Evolutionary conservation across 2,113 vertebrate species (phyloP).

Genomic region (Dipodomys stephensi): DNA sequence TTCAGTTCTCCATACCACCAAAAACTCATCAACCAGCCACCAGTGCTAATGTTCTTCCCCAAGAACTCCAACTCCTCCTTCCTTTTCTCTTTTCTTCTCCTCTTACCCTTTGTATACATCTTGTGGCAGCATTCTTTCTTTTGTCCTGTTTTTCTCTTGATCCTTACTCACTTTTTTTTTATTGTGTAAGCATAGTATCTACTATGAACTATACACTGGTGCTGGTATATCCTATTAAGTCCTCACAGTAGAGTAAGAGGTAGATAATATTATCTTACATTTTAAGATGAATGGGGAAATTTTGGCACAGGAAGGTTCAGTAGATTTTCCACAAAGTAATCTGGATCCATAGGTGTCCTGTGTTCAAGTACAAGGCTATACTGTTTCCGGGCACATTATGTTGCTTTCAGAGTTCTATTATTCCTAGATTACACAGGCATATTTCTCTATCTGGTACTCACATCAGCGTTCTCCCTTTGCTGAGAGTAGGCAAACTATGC

Average conservation of each 20-base stretch:
- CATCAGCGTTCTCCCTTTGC: constrained; percentile 8
- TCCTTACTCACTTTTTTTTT: neutral
- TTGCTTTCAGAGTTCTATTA: neutral
- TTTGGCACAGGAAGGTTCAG: neutral
- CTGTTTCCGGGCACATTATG: neutral
- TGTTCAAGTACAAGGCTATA: neutral
- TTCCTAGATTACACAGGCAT: neutral
- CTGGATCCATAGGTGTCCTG: neutral
- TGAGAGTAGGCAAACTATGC: neutral
- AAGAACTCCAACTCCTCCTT: neutral
- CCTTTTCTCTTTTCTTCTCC: too few species aligned
- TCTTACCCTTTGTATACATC: neutral
- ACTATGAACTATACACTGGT: neutral
- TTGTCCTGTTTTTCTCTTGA: neutral
- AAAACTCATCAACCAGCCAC: neutral
- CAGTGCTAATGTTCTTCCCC: neutral
- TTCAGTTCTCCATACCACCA: too few species aligned
- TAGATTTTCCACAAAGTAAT: neutral
- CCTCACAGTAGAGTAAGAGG: neutral
- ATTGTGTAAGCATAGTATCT: neutral
- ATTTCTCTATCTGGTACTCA: neutral
- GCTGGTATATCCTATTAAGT: neutral
- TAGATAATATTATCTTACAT: neutral
- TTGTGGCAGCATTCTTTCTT: neutral
- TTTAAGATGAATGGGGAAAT: neutral